Evolutionary conservation across 2,888 invertebrate genomes (phyloP), one percentile per base, ranked within the genome.

Genomic region (Spialia ferax): DNA sequence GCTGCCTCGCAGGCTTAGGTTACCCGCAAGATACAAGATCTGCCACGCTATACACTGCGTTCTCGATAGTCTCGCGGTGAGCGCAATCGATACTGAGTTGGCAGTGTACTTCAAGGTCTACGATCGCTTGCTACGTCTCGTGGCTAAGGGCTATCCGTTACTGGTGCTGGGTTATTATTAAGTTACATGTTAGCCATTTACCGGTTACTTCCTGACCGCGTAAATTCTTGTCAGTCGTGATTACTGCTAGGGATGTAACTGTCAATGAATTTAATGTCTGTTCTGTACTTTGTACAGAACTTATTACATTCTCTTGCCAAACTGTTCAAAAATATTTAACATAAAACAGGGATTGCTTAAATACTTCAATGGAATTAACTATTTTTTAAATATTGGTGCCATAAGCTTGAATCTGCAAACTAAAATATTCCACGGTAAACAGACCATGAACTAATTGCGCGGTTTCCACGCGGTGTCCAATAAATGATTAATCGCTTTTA

Each of bases 141-240:
- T 22, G 54, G 54, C 23, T 22, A 15, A 13, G 61, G 50, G 35
- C 61, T 60, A 48, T 32, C 61, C 32, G 26, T 48, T 61, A 26
- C 62, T 54, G 42, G 42, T 55, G 35, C 42, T 63, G 42, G 62
- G 38, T 20, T 55, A 63, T 55, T 63, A 55, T 42, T 42, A 42
- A 42, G 42, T 42, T 42, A 42, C 42, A 15, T 55, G 42, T 55
- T 55, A 63, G 63, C 63, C 20, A 42, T 55, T 63, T 63, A 63
- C 63, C 63, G 63, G 55, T 63, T 55, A 63, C 55, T 63, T 63
- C 63, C 63, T 63, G 54, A 15, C 63, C n/a, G 35, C 18, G 20
- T 35, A 54, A 32, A 32, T 45, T 56, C 56, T 64, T 45, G 56
- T 64, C 55, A 29, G 55, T 26, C 59, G 42, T 55, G 63, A 63